These are phyloP conservation scores for Odontesthes bonariensis DNA, from an alignment of 2,113 vertebrate species.

Conservation along the genomic window DNA sequence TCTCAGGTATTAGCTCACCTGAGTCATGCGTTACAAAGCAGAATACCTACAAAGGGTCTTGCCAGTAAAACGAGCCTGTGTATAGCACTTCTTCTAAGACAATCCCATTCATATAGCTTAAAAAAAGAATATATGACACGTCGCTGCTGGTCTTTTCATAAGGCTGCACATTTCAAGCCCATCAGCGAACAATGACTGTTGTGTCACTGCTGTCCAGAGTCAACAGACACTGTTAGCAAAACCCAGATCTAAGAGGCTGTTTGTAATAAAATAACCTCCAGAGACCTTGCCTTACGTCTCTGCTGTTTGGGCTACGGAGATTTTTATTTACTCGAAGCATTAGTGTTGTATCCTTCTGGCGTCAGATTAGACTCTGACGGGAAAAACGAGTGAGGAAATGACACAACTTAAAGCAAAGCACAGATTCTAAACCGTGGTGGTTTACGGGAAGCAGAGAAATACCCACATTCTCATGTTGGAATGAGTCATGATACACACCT, in stretches of 20 bases:
- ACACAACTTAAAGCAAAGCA: conserved; percentile 10
- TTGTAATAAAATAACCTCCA: conserved; percentile 18
- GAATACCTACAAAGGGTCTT: conserved; percentile 28
- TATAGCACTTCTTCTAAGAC: conserved; percentile 37
- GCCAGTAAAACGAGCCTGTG: conserved; percentile 37
- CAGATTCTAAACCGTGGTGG: not conserved
- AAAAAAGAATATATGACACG: not conserved
- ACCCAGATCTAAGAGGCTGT: conserved; percentile 24
- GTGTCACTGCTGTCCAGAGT: not conserved
- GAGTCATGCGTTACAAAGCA: conserved; percentile 24
- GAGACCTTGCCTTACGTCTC: conserved; percentile 38
- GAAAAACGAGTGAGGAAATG: conserved; percentile 30
- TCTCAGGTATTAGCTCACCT: conserved; percentile 67
- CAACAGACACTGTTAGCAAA: not conserved
- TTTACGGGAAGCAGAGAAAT: conserved; percentile 23
- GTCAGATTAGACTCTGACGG: conserved; percentile 50
- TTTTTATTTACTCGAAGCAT: conserved; percentile 64
- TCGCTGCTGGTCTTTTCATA: not conserved
- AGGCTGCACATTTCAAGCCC: not conserved
- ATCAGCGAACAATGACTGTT: not conserved
- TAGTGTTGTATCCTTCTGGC: conserved; percentile 50
- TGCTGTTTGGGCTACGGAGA: conserved; percentile 63
- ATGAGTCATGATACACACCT: conserved; percentile 30
- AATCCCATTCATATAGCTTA: conserved; percentile 22
- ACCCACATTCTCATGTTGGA: not conserved